Percentiles rank a stretch among this genome's conserved stretches.
Conservation (phyloP, 2,113 vertebrate genomes). For the Pelodiscus sinensis region DNA sequence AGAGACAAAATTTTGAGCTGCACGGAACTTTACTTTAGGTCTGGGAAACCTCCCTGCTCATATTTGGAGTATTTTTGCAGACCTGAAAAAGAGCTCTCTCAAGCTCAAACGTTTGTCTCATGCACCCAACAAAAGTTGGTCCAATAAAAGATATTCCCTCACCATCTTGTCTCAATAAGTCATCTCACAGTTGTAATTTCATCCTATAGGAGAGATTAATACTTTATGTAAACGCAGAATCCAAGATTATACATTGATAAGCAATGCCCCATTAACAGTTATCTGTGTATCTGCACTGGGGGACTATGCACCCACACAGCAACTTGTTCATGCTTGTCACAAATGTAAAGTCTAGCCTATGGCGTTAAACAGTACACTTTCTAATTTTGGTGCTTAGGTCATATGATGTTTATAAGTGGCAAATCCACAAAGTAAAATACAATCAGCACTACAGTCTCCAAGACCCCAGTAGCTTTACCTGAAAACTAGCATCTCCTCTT, state of each 20-base stretch:
- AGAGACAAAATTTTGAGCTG: too few relatives aligned
- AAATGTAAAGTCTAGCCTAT: not conserved
- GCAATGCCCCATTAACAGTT: not conserved
- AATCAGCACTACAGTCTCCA: fast-evolving
- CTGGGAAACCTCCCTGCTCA: not conserved
- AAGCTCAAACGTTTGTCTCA: not conserved
- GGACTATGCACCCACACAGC: not conserved
- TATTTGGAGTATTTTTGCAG: not conserved
- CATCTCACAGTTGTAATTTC: not conserved
- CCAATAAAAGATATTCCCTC: not conserved
- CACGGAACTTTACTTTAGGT: too few relatives aligned
- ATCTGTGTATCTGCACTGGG: not conserved
- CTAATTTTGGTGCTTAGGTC: fast-evolving
- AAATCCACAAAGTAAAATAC: not conserved
- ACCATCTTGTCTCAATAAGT: not conserved
- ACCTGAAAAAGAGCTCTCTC: not conserved
- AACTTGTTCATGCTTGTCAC: not conserved
- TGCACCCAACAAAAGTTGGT: not conserved
- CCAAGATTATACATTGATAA: not conserved
- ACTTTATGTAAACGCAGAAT: not conserved
- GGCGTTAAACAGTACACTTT: not conserved
- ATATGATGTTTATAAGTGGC: not conserved
- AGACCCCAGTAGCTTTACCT: not conserved
- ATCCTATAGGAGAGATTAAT: not conserved
- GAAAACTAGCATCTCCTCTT: not conserved